Percentiles rank a stretch among this genome's conserved stretches.
Evolutionary conservation across 1,140 invertebrate species (phyloP).

Genomic region (Ceratina calcarata): DNA sequence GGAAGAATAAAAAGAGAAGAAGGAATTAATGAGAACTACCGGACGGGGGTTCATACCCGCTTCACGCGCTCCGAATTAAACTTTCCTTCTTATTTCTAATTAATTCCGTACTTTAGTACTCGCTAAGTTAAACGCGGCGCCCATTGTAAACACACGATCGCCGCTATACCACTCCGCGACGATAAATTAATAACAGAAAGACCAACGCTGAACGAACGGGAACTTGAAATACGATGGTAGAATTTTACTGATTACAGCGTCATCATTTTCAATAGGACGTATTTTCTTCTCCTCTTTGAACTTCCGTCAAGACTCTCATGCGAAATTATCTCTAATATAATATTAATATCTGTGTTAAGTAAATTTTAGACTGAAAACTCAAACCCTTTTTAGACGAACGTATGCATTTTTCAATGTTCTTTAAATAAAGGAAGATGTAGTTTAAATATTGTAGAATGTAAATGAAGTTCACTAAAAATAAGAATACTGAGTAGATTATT

Average conservation of each 20-base stretch:
- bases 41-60: background rate
- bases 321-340: background rate
- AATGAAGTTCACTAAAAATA: too few species aligned
- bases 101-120: background rate
- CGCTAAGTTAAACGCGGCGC: slow-evolving; percentile 3
- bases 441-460: too few species aligned
- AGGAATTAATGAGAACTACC: slow-evolving; percentile 17
- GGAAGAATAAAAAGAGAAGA: too few species aligned
- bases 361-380: too few species aligned
- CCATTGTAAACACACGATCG: background rate
- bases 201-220: background rate
- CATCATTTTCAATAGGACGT: too few species aligned
- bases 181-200: background rate
- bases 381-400: too few species aligned
- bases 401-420: too few species aligned
- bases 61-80: slow-evolving; percentile 2
- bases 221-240: background rate
- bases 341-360: background rate
- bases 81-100: slow-evolving; percentile 28
- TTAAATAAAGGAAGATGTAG: too few species aligned
- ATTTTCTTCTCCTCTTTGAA: background rate
- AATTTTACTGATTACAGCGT: slow-evolving; percentile 9
- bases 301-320: background rate
- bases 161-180: background rate
- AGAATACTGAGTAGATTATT: too few species aligned